Evolutionary conservation across 1,140 invertebrate genomes (phyloP).

Genomic region (Cydia strobilella): DNA sequence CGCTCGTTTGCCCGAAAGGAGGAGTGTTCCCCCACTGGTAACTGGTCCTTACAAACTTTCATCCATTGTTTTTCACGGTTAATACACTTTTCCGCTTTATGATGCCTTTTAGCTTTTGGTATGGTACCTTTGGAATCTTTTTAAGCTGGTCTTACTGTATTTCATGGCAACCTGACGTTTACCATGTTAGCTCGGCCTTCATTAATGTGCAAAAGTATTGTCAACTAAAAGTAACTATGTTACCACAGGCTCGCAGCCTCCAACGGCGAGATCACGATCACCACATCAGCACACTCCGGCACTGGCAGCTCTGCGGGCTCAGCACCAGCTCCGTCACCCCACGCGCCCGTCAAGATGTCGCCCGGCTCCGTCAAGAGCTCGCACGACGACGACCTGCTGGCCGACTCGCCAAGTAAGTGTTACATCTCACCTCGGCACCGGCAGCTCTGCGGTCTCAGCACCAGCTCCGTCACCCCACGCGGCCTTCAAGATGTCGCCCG

Average conservation of each 20-base stretch:
- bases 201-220: too few relatives aligned
- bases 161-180: too few relatives aligned
- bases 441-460: conserved; percentile 80
- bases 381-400: conserved; percentile 85
- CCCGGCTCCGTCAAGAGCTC: conserved; percentile 80
- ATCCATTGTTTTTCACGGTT: too few relatives aligned
- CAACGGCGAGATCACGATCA: conserved; percentile 90
- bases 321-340: conserved; percentile 80
- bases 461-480: conserved; percentile 82
- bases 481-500: conserved; percentile 80
- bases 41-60: too few relatives aligned
- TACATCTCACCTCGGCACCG: too few relatives aligned
- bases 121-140: too few relatives aligned
- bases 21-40: too few relatives aligned
- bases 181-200: too few relatives aligned
- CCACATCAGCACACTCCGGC: conserved; percentile 84
- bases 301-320: conserved; percentile 80
- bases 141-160: too few relatives aligned
- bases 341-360: conserved; percentile 81
- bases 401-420: conserved; percentile 92
- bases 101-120: too few relatives aligned
- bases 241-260: conserved; percentile 83
- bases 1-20: too few relatives aligned
- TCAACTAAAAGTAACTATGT: background rate
- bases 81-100: too few relatives aligned